Evolutionary conservation across 2,888 invertebrate genomes (phyloP).

Genomic region (Argyresthia goedartella): DNA sequence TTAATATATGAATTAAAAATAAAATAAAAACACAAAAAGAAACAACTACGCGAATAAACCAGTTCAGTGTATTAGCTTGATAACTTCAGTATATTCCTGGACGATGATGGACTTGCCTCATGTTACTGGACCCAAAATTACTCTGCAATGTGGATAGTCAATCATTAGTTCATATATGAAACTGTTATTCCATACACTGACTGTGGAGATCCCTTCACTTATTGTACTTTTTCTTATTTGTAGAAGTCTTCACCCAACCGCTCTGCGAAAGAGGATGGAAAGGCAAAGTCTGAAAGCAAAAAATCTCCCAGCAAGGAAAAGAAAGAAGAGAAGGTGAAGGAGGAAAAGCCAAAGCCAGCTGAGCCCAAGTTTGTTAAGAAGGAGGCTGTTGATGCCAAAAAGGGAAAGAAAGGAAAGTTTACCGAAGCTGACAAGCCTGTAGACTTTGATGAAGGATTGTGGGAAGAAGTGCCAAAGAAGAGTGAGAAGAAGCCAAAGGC

Average conservation of each 20-base stretch:
- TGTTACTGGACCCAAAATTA: too few relatives aligned
- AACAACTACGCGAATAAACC: too few relatives aligned
- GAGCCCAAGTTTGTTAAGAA: constrained; percentile 51
- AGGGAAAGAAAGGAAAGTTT: constrained; percentile 71
- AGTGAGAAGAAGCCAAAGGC: constrained; percentile 72
- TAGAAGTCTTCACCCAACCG: constrained; percentile 76
- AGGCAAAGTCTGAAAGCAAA: constrained; percentile 72
- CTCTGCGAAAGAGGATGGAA: constrained; percentile 66
- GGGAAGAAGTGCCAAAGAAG: constrained; percentile 79
- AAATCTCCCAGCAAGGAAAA: constrained; percentile 69
- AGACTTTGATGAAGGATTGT: constrained; percentile 81
- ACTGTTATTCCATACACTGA: background rate
- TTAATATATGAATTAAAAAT: too few relatives aligned
- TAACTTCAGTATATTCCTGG: too few relatives aligned
- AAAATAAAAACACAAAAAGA: too few relatives aligned
- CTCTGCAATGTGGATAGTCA: too few relatives aligned
- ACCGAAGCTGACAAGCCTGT: constrained; percentile 75
- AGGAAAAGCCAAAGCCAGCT: constrained; percentile 49
- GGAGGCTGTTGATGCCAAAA: constrained; percentile 59
- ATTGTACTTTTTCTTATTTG: constrained; percentile 15
- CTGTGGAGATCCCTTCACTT: too few relatives aligned
- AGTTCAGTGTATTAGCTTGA: too few relatives aligned
- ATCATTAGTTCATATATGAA: background rate
- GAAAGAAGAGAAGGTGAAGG: constrained; percentile 69
- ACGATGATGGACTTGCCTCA: too few relatives aligned